Base-by-base conservation (phyloP, 2,797 vertebrate species). In the Lerista edwardsae region DNA sequence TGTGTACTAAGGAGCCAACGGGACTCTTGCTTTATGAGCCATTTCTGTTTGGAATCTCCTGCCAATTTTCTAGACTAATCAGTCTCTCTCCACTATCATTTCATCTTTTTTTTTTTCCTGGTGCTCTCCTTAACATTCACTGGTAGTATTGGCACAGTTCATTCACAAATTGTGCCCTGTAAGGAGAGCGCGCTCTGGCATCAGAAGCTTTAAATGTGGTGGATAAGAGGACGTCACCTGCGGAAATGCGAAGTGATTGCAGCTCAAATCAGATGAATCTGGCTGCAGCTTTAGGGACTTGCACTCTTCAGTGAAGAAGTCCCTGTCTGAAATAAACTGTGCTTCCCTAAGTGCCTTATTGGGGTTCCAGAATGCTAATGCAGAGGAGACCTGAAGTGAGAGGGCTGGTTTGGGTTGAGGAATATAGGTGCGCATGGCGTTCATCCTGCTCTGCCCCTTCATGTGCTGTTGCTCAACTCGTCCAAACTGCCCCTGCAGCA, bases 11-110 rank as follows among this genome's bases (percentile, higher is more conserved):
- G 25, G 79, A 81, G 73, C 79, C 64, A 86, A 69, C 75, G 73
- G 65, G 73, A 72, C 57, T 77, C 57, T 80, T 77, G 34, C 79
- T 86, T 82, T 76, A 82, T 82, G 84, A 86, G 81, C 79, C 79
- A 77, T 71, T 86, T 86, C 84, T 86, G 84, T 55, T 86, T 31
- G n/a, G 64, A 82, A 59, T 47, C 73, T 81, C 73, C 79, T 81
- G 84, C 79, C 84, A 86, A 77, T 86, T 81, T 81, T 86, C 73
- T 76, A 71, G 77, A 81, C 79, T 81, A 82, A 86, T 82, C 64
- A 59, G 62, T 75, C 62, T 62, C 29, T 84, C 61, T 75, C 72
- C 79, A 72, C 79, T 82, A 73, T 82, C 73, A 64, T 62, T 82
- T 82, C 39, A 77, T 71, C 64, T 51, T 1, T 61, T 11, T 41